Conservation (phyloP, 2,888 invertebrate genomes). For the Actias luna region DNA sequence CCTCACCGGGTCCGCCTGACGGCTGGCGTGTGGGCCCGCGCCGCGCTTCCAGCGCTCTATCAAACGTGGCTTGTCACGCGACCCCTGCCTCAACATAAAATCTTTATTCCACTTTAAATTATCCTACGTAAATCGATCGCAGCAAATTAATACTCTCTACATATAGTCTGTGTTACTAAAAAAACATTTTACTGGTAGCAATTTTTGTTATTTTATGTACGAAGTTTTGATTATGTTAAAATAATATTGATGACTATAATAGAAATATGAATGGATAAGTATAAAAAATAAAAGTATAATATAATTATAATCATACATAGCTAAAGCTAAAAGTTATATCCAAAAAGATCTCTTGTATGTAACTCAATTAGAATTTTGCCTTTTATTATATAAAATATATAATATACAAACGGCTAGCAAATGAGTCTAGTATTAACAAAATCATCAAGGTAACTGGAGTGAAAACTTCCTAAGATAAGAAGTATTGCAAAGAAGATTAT, state of each 20-base stretch:
- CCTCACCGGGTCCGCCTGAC: slow-evolving; percentile 38
- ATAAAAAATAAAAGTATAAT: background rate
- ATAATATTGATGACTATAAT: background rate
- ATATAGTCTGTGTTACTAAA: background rate
- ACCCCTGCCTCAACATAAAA: slow-evolving; percentile 51
- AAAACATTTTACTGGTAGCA: background rate
- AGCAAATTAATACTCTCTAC: slow-evolving; percentile 37
- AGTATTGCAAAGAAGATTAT: slow-evolving; percentile 59
- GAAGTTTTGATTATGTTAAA: background rate
- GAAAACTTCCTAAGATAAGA: slow-evolving; percentile 62
- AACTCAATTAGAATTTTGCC: background rate
- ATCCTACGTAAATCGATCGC: slow-evolving; percentile 53
- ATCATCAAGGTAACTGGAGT: slow-evolving; percentile 36
- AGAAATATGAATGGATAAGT: background rate
- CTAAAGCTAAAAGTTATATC: too few relatives aligned
- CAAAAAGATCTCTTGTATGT: background rate
- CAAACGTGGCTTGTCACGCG: slow-evolving; percentile 60
- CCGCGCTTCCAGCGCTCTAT: slow-evolving; percentile 39
- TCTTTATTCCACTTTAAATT: slow-evolving; percentile 66
- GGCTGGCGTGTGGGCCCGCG: slow-evolving; percentile 34
- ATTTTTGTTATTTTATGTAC: background rate
- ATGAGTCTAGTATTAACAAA: slow-evolving; percentile 11
- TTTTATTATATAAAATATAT: background rate
- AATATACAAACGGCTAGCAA: background rate
- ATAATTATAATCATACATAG: background rate